These are phyloP conservation scores for Metopolophium dirhodum DNA, from an alignment of 1,140 invertebrate genomes.

Conservation along the genomic window DNA sequence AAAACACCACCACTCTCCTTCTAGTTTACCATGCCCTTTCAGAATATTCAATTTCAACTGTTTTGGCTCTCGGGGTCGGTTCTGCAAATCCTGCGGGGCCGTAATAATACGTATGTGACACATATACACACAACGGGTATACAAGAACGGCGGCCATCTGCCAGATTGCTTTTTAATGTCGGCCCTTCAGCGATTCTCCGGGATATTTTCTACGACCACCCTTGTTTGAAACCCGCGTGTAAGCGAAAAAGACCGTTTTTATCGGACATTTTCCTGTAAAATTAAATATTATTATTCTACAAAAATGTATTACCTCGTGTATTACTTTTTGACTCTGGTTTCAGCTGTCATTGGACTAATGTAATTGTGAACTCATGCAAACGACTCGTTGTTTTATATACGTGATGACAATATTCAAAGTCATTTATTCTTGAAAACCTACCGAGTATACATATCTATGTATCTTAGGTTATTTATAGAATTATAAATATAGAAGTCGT, in stretches of 20 bases:
- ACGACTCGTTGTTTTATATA: background rate
- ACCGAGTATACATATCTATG: background rate
- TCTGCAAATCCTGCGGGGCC: background rate
- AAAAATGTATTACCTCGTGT: background rate
- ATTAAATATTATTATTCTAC: conserved; percentile 28
- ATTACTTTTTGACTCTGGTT: background rate
- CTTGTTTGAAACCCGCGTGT: background rate
- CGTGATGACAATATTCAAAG: background rate
- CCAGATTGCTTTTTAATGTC: conserved; percentile 57
- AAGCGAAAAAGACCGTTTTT: background rate
- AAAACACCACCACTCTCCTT: background rate
- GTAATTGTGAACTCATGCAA: background rate
- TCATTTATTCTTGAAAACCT: background rate
- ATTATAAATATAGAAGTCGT: background rate
- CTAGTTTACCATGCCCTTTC: background rate
- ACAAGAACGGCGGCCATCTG: conserved; percentile 49
- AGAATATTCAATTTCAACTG: conserved; percentile 47
- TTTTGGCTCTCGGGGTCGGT: conserved; percentile 25
- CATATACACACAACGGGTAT: conserved; percentile 23
- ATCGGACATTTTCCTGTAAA: background rate
- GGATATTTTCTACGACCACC: conserved; percentile 17
- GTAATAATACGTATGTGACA: conserved; percentile 44
- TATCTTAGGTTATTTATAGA: background rate
- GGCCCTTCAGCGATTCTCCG: conserved; percentile 27
- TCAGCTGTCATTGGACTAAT: background rate